These are phyloP conservation scores for Diorhabda sublineata DNA, from an alignment of 1,140 invertebrate species.

Conservation along the genomic window DNA sequence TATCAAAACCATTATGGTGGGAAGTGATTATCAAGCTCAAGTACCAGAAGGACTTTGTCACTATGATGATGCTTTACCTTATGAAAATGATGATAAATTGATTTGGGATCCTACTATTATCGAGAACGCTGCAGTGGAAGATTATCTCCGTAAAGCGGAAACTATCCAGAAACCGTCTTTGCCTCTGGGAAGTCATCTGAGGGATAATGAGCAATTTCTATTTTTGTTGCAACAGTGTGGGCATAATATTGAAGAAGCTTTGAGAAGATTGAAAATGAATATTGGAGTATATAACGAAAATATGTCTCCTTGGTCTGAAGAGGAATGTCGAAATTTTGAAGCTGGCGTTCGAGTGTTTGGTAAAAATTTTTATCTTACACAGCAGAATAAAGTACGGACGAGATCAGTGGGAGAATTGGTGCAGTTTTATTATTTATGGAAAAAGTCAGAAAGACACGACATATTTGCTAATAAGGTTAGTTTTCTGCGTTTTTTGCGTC, in stretches of 20 bases:
- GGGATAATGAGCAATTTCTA: conserved; percentile 90
- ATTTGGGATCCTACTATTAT: conserved; percentile 84
- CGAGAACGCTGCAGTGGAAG: conserved; percentile 69
- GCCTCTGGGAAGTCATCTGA: conserved; percentile 71
- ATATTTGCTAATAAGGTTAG: conserved; percentile 74
- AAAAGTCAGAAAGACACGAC: conserved; percentile 95
- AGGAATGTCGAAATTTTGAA: conserved; percentile 95
- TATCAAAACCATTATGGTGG: conserved; percentile 55
- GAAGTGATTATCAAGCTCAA: conserved; percentile 84
- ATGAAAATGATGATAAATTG: conserved; percentile 92
- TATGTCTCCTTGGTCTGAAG: conserved; percentile 89
- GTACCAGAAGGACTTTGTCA: conserved; percentile 85
- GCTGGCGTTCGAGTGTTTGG: conserved; percentile 85
- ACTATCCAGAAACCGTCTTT: conserved; percentile 50
- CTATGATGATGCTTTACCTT: conserved; percentile 71
- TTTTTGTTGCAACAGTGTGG: conserved; percentile 88
- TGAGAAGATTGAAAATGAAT: conserved; percentile 68
- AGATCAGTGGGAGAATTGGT: conserved; percentile 91
- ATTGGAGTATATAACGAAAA: conserved; percentile 61
- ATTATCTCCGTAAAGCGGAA: conserved; percentile 71
- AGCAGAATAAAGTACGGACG: conserved; percentile 87
- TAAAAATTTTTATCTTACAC: conserved; percentile 92
- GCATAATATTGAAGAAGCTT: conserved; percentile 87
- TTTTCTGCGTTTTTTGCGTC: too few relatives aligned
- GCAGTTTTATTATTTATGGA: conserved; percentile 98